Evolutionary conservation across 2,113 vertebrate genomes (phyloP), one percentile per base, ranked within the genome.

Genomic region (Gorsachius goisagi): DNA sequence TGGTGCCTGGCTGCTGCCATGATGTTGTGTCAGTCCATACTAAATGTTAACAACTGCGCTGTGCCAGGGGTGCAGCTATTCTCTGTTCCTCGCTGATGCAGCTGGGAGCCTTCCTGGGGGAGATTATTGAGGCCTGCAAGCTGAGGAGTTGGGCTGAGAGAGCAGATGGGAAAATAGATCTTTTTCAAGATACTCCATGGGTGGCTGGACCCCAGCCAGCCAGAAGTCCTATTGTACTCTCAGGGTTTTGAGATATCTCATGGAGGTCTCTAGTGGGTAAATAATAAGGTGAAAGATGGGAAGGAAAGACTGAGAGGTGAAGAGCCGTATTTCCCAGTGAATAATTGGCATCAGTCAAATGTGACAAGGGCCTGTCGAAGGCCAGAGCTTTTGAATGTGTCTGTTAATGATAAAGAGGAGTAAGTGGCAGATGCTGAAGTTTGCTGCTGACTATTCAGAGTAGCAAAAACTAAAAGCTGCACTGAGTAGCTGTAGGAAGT

Each of bases 1-100:
- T 37, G 64, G 16, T 67, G 67, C 69, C 60, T 89, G 73, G 44
- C 33, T 82, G 76, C 56, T 91, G 81, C 89, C 35, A 27, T 28
- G 32, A 35, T 27, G 15, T 58, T 30, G 10, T 63, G 27, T 64
- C n/a, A 12, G 12, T 44, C 69, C 2, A 0, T n/a, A 24, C 47
- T 62, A 2, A 5, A 20, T 5, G 3, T 45, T 26, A 23, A 27
- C 0, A 7, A 45, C 20, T n/a, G 28, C 0, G 2, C 33, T 69
- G 69, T 71, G 37, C 41, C 33, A 78, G 68, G 59, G 45, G 64
- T 83, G n/a, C n/a, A 63, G 69, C 52, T 62, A 4, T 35, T 71
- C 37, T 83, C 39, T 53, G 68, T 66, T 71, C 59, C 74, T 88
- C 2, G 0, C 49, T 68, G 59, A 30, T 58, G 27, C 67, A 68